Base-by-base conservation (phyloP, 1,140 invertebrate genomes). In the Hylaeus anthracinus region DNA sequence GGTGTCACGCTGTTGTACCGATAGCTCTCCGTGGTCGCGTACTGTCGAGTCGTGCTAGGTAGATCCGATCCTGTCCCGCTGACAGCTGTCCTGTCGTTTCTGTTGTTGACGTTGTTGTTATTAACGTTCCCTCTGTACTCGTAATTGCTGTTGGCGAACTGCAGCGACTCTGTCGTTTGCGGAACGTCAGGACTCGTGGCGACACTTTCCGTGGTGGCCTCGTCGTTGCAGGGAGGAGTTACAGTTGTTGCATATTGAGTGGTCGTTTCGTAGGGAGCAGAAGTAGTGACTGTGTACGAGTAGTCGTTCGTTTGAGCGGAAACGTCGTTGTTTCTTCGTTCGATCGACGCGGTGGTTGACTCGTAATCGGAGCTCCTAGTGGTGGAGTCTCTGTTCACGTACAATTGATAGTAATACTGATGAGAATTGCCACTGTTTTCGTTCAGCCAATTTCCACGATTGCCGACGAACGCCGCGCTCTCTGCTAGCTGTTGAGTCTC, bases 401-500 rank as follows among this genome's bases (percentile, higher is more conserved):
- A 85, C 39, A 72, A 53, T 4, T 88, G 72, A 63, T 90, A 87
- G 55, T 89, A 90, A 55, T 89, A 90, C 45, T 86, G 85, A 73
- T 91, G 91, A 0, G 90, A 91, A 63, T 91, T 92, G 45, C 81
- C 90, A 14, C 87, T 79, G 51, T 92, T 91, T 1, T 69, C 72
- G 58, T 91, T 90, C 64, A 88, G 93, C 41, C 91, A 89, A 83
- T 93, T 93, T 8, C 89, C 90, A 15, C 94, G 92, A n/a, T 92
- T 95, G 45, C 95, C 95, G 0, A 95, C 95, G 87, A 97, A 96
- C 0, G 96, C 96, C 0, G 96, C 96, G 2, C 95, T 96, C 91
- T 97, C 97, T 2, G 96, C 96, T 0, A 95, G 94, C 2, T 96
- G 94, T 90, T 97, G 97, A 72, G 95, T 95, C 89, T 97, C 96